A percentile compares a stretch with the other conserved stretches of the same genome.
Conservation (phyloP, 2,113 vertebrate genomes). For the Jacana jacana region DNA sequence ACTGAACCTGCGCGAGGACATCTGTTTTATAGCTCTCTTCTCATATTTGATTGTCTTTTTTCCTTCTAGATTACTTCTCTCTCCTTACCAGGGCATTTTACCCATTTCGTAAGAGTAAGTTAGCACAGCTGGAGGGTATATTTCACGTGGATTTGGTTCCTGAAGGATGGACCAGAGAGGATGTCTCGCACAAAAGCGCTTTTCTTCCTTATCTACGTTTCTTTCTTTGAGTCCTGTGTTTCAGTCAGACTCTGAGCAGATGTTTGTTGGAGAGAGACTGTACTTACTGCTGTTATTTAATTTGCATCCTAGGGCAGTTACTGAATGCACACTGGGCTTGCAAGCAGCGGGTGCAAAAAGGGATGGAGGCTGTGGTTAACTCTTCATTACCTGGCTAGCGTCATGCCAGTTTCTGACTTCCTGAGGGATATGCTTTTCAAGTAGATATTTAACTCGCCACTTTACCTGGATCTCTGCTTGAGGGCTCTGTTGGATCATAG, state of each 20-base stretch:
- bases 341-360: background rate
- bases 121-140: background rate
- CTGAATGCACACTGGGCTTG: background rate
- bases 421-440: background rate
- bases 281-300: conserved; percentile 26
- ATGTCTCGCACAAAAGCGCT: background rate
- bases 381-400: background rate
- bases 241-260: conserved; percentile 7
- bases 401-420: background rate
- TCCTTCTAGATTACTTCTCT: background rate
- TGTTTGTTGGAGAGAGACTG: background rate
- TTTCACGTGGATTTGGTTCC: conserved; percentile 18
- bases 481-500: background rate
- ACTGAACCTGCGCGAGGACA: background rate
- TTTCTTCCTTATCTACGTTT: background rate
- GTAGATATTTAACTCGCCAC: background rate
- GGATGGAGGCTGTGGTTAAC: background rate
- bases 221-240: background rate
- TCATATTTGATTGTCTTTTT: background rate
- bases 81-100: background rate
- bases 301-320: conserved; percentile 22
- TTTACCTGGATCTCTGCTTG: background rate
- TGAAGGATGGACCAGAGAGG: background rate
- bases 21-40: background rate
- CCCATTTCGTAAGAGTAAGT: background rate